Base-by-base conservation (phyloP, 1,140 invertebrate species). In the Drosophila tristis region DNA sequence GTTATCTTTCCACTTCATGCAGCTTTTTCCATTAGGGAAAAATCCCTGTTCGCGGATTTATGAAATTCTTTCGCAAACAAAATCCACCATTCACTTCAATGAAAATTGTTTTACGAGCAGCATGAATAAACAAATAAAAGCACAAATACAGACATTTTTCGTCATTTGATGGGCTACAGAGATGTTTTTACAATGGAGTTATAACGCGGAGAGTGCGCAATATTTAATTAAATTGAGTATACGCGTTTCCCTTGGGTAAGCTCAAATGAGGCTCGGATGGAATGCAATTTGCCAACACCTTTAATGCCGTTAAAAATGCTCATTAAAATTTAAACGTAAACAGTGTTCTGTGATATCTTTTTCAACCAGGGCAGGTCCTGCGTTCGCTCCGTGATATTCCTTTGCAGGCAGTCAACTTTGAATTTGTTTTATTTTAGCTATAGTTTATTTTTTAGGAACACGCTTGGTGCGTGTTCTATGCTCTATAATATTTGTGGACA, bases 171-270 rank as follows among this genome's bases (percentile, higher is more conserved):
- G 39, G 44, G 13, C 65, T 42, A 31, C n/a, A 44, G 25, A 48
- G 15, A 59, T 15, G 47, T 29, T 7, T 43, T 35, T 35, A 15
- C 11, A 43, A 0, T 6, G 23, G 48, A 16, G 15, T 44, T 74
- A 74, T 74, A 20, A 42, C 39, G 23, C 45, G 60, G 78, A 64
- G 81, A 62, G 80, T 86, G 64, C 78, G 66, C 50, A 72, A 80
- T 56, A 42, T 53, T 6, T 9, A 42, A 49, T n/a, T 26, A 35
- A 20, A 45, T 76, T 68, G 9, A 50, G 70, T 57, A 75, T 53
- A 75, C 56, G 53, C 0, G 15, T 20, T 20, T 8, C 63, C 43
- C 25, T 13, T 11, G 35, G 35, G 4, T 39, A 39, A 39, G 35
- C 35, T 39, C 9, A 39, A n/a, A n/a, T 0, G 7, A 3, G 16